A percentile compares a stretch with the other conserved stretches of the same genome.
These are phyloP conservation scores for Andrena fulva DNA, from an alignment of 2,888 invertebrate genomes.

Conservation along the genomic window DNA sequence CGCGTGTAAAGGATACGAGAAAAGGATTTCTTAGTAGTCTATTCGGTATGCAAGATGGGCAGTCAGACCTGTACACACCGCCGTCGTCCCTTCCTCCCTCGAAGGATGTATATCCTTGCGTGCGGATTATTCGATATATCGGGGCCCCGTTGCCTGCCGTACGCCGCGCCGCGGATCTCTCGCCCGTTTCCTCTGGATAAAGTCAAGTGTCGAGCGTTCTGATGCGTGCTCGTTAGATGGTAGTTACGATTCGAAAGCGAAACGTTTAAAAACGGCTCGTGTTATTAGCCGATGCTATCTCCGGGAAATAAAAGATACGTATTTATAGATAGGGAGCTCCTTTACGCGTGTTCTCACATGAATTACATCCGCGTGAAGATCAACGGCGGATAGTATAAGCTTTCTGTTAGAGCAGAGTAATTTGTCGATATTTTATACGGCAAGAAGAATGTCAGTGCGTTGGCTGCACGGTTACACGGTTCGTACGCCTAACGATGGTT, in stretches of 20 bases:
- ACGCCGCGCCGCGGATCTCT: background rate
- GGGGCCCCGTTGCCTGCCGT: background rate
- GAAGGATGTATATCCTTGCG: constrained; percentile 63
- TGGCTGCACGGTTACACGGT: constrained; percentile 23
- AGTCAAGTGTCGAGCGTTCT: constrained; percentile 1
- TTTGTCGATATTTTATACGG: constrained; percentile 53
- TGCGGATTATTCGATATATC: constrained; percentile 46
- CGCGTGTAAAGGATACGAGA: constrained; percentile 71
- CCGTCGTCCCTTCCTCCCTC: constrained; percentile 62
- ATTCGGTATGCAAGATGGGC: constrained; percentile 77
- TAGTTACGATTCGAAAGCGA: constrained; percentile 38
- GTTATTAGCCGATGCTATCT: constrained; percentile 57
- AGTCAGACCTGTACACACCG: constrained; percentile 68
- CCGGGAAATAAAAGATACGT: constrained; percentile 43
- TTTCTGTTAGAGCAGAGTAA: constrained; percentile 41
- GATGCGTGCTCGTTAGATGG: constrained; percentile 28
- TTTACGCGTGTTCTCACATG: constrained; percentile 57
- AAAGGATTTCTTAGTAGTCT: constrained; percentile 75
- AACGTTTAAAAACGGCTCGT: constrained; percentile 40
- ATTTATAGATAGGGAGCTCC: constrained; percentile 40
- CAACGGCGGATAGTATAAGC: constrained; percentile 23
- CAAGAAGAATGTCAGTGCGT: constrained; percentile 9
- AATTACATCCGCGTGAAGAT: constrained; percentile 59
- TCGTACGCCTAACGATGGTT: constrained; percentile 18
- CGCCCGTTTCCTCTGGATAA: constrained; percentile 8